Conservation (phyloP, 2,113 vertebrate species). For the Anolis carolinensis region DNA sequence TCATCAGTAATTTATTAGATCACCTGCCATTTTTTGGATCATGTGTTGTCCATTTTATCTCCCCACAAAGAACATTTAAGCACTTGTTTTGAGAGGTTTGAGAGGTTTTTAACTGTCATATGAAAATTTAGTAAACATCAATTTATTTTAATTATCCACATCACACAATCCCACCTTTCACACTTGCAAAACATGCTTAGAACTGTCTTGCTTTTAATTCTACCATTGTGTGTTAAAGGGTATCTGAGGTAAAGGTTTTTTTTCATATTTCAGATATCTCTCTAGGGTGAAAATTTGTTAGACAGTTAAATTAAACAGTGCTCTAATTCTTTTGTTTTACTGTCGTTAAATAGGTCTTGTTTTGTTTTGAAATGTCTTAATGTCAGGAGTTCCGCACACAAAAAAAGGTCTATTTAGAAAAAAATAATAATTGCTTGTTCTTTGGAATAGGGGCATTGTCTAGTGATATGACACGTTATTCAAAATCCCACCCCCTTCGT, state of each 20-base stretch:
- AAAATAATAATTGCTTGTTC: not conserved
- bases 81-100: constrained; percentile 30
- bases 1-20: constrained; percentile 42
- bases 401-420: constrained; percentile 2
- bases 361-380: constrained; percentile 40
- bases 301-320: constrained; percentile 39
- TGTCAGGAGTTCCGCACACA: constrained; percentile 29
- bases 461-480: not conserved
- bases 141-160: constrained; percentile 58
- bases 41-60: constrained; percentile 49
- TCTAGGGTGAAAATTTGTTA: constrained; percentile 42
- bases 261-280: constrained; percentile 39
- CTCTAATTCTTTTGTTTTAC: constrained; percentile 42
- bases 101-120: constrained; percentile 34
- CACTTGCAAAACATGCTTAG: constrained; percentile 33
- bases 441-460: not conserved
- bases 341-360: constrained; percentile 30
- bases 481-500: not conserved
- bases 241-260: constrained; percentile 7
- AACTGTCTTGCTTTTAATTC: constrained; percentile 30
- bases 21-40: constrained; percentile 46
- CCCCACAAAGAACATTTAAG: constrained; percentile 45
- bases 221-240: constrained; percentile 31
- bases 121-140: constrained; percentile 36
- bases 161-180: constrained; percentile 26